Base-by-base conservation (phyloP, 2,113 vertebrate species). In the Sturnus vulgaris region DNA sequence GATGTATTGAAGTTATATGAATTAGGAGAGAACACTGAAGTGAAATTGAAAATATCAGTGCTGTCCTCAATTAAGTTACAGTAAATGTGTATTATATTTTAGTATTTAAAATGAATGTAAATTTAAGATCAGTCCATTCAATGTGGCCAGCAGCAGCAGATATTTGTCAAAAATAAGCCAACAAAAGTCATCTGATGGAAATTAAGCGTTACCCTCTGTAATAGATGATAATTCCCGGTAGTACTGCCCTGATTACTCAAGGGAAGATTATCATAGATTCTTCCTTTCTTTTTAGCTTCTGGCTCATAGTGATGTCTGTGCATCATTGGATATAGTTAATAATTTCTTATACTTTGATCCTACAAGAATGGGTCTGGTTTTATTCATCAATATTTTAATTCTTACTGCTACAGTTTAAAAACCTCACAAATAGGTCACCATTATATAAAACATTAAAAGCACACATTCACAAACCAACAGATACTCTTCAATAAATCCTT, bases 241-340 rank as follows among this genome's bases (percentile, higher is more conserved):
- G 72, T 50, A 80, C 35, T 87, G 57, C 59, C 33, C 52, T 93
- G 75, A 95, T 69, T 92, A 92, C 59, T 80, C 69, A 35, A 84
- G 72, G 49, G 72, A 88, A 81, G 53, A 75, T 59, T 82, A 33
- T 90, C 8, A 81, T 25, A 90, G 44, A 75, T 87, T 77, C 49
- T 93, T 78, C 79, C 21, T 84, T 88, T 91, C 17, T 61, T 93
- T 93, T 96, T 95, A 84, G 80, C 84, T 88, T 95, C 69, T 76
- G 76, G 24, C 56, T 97, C 37, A 56, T 53, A 61, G 31, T 61
- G 33, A 55, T 83, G 31, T 83, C 83, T 78, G 42, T 86, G 55
- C 23, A 28, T 96, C 66, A 60, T 94, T 90, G 84, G 60, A 72
- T 89, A 68, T 13, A 91, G 60, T 53, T 91, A 84, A 77, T 60